Evolutionary conservation across 2,113 vertebrate species (phyloP), one percentile per base, ranked within the genome.

Genomic region (Lepisosteus osseus): DNA sequence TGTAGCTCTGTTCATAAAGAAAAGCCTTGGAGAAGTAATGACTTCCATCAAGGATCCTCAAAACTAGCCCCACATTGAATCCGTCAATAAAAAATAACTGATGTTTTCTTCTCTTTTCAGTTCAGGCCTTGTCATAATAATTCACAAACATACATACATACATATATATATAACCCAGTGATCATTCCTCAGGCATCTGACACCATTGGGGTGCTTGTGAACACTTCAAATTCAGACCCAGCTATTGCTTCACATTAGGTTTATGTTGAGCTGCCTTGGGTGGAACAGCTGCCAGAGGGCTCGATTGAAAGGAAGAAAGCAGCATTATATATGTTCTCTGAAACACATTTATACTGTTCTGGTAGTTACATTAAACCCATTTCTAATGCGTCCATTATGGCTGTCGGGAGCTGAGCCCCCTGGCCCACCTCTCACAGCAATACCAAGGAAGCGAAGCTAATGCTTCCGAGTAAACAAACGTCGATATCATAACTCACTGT

Each of bases 201-300:
- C 47, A 51, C 90, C 88, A 92, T 91, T 91, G 90, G 86, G 79
- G 85, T 83, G 85, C 77, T 83, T 89, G 87, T 86, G 88, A 80
- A 88, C 87, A 88, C 83, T 88, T 88, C 84, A 90, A 90, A 89
- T 90, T 93, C 89, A 93, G 91, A 91, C 90, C 83, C 84, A 88
- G 88, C 91, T 90, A 93, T 91, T 92, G 91, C 88, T 91, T 84
- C 84, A 80, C 91, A 92, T 93, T 93, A 92, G 88, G 83, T 82
- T 72, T 89, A 87, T 86, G 83, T 77, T 76, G 88, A 89, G 47
- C 5, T 51, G 47, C 5, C 9, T 3, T 11, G n/a, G 13, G 5
- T 6, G 9, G 86, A 88, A 40, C 17, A 14, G 54, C 17, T n/a
- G 40, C 69, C 57, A 44, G 55, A 67, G 63, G 67, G 71, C 8